Conservation (phyloP, 2,888 invertebrate genomes). For the Automeris io region DNA sequence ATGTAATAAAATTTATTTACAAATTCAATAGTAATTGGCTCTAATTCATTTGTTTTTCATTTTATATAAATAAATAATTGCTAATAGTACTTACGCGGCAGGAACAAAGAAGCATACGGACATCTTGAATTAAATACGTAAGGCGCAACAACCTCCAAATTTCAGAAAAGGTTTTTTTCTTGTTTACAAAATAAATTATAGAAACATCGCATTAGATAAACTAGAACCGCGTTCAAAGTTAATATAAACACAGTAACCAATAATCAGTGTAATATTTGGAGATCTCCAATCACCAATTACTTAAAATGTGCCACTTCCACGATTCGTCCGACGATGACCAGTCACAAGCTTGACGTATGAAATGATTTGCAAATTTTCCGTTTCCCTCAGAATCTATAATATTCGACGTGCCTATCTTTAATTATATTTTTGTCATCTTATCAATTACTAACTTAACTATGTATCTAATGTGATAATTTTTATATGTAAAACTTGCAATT, state of each 20-base stretch:
- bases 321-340: constrained; percentile 77
- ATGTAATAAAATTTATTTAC: too few species aligned
- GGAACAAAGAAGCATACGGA: constrained; percentile 84
- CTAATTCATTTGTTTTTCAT: too few species aligned
- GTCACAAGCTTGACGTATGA: constrained; percentile 70
- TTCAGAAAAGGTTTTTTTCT: constrained; percentile 22
- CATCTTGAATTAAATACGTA: constrained; percentile 66
- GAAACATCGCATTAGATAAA: constrained; percentile 36
- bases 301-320: constrained; percentile 72
- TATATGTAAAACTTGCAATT: too few species aligned
- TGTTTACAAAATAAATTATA: constrained; percentile 33
- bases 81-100: constrained; percentile 79
- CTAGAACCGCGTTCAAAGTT: constrained; percentile 58
- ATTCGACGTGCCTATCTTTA: too few species aligned
- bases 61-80: constrained; percentile 17
- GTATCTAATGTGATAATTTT: too few species aligned
- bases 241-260: constrained; percentile 67
- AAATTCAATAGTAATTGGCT: too few species aligned
- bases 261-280: constrained; percentile 71
- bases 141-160: constrained; percentile 34
- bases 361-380: constrained; percentile 33
- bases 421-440: too few species aligned
- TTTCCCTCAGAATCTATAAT: too few species aligned
- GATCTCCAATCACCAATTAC: constrained; percentile 78
- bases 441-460: too few species aligned